Evolutionary conservation across 2,888 invertebrate genomes (phyloP), one percentile per base, ranked within the genome.

Genomic region (Deroplatys truncata): DNA sequence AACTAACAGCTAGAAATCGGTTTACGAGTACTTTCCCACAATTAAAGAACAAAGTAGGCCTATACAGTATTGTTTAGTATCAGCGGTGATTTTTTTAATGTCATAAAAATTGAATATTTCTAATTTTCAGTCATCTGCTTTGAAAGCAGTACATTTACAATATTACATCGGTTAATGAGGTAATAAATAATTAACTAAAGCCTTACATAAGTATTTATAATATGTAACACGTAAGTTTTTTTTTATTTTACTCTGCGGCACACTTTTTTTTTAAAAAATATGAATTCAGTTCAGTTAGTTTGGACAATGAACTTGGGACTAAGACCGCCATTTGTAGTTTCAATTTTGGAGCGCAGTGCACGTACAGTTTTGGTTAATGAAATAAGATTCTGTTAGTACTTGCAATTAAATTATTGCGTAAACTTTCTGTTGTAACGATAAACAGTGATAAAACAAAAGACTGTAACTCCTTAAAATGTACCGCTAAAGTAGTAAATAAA

Each of bases 151-250:
- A 87, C 87, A 87, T 87, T 87, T 72, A 72, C 20, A 72, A 83
- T 43, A 82, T 87, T 87, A 87, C 87, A 87, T 87, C 20, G 86
- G 86, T 86, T 72, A 86, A 20, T 85, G 35, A 87, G 35, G 87
- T 87, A 87, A 87, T 83, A 82, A 87, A 87, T 82, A 87, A 85
- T 85, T 85, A 85, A 87, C 82, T 87, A n/a, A 87, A 83, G n/a
- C 2, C 82, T 87, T 87, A 87, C 35, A 31, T 56, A 20, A 29
- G 82, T 82, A 82, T 82, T 43, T 72, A 82, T 83, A 87, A 43
- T 35, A 85, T 31, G 28, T 85, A 56, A 72, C 56, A 72, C 56
- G 56, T 72, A 72, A 72, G 43, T 43, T 43, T 35, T 5, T 7
- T 35, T 35, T 56, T 49, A 15, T 15, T 56, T 56, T 72, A 72